A percentile compares a stretch with the other conserved stretches of the same genome.
Evolutionary conservation across 2,888 invertebrate genomes (phyloP).

Genomic region (Trisateles emortualis): DNA sequence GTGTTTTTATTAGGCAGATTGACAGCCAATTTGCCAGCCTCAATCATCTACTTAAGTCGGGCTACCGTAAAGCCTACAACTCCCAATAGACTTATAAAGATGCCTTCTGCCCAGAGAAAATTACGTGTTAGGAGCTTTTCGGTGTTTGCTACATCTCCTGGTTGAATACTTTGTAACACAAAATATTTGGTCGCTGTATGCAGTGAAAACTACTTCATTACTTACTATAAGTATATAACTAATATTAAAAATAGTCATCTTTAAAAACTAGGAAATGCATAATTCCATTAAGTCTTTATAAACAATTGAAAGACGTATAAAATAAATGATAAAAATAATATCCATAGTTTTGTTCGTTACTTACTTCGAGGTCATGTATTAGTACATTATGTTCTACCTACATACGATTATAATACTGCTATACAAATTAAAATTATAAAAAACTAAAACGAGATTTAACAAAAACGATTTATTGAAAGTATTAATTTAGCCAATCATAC

Average conservation of each 20-base stretch:
- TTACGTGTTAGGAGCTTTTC: slow-evolving; percentile 21
- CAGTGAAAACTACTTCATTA: slow-evolving; percentile 45
- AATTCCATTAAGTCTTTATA: slow-evolving; percentile 16
- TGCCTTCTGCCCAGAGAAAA: slow-evolving; percentile 21
- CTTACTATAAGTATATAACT: slow-evolving; percentile 11
- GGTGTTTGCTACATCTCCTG: slow-evolving; percentile 19
- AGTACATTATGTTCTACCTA: slow-evolving; percentile 20
- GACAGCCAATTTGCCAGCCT: slow-evolving; percentile 11
- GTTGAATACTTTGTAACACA: slow-evolving; percentile 45
- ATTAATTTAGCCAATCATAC: not conserved
- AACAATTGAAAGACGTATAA: not conserved
- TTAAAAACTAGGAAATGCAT: slow-evolving; percentile 42
- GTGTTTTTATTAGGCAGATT: slow-evolving; percentile 22
- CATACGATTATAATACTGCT: slow-evolving; percentile 44
- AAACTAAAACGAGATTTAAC: slow-evolving; percentile 30
- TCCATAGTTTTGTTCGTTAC: slow-evolving; percentile 30
- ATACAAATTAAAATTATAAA: slow-evolving; percentile 26
- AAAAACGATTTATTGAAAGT: slow-evolving; percentile 8
- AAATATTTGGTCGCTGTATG: slow-evolving; percentile 80
- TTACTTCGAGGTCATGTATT: slow-evolving; percentile 26
- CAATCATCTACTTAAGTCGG: slow-evolving; percentile 11
- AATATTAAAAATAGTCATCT: slow-evolving; percentile 2
- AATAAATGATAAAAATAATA: slow-evolving; percentile 11
- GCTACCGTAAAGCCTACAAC: slow-evolving; percentile 10
- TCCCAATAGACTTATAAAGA: slow-evolving; percentile 7